Conservation (phyloP, 2,888 invertebrate genomes). For the Diarsia dahlii region DNA sequence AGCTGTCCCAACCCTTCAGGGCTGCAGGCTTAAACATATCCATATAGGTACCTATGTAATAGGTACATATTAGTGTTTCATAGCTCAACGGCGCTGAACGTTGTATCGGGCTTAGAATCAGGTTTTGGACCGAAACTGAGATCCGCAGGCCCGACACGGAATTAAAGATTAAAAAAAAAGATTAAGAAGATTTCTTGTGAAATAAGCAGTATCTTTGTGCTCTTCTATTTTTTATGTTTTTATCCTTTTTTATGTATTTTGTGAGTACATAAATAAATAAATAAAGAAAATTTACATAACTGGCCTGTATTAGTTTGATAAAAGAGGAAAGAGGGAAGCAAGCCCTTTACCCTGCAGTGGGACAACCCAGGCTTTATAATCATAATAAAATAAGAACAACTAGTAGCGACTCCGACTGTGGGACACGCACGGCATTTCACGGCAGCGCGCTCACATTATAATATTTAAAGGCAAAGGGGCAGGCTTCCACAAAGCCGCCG, state of each 20-base stretch:
- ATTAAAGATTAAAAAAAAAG: no score
- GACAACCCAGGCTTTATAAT: neutral
- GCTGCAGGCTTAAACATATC: neutral
- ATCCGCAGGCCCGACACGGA: no score
- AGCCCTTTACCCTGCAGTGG: neutral
- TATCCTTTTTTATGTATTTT: no score
- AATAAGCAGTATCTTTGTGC: no score
- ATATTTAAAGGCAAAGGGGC: neutral
- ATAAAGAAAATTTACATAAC: neutral
- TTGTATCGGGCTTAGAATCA: no score
- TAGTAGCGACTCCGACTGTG: conserved; percentile 4
- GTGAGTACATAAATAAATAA: no score
- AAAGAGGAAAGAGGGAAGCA: neutral
- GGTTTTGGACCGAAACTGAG: no score
- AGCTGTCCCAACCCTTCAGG: neutral
- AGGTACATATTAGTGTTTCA: neutral
- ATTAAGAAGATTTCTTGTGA: no score
- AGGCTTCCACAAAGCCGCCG: conserved; percentile 61
- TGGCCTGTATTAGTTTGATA: neutral
- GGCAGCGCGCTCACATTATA: conserved; percentile 32
- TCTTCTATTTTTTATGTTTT: no score
- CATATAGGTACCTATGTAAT: neutral
- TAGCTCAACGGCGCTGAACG: neutral
- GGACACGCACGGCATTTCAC: conserved; percentile 45
- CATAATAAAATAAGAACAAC: conserved; percentile 2